Percentiles rank a stretch among this genome's conserved stretches.
Evolutionary conservation across 2,113 vertebrate genomes (phyloP).

Genomic region (Morone saxatilis): DNA sequence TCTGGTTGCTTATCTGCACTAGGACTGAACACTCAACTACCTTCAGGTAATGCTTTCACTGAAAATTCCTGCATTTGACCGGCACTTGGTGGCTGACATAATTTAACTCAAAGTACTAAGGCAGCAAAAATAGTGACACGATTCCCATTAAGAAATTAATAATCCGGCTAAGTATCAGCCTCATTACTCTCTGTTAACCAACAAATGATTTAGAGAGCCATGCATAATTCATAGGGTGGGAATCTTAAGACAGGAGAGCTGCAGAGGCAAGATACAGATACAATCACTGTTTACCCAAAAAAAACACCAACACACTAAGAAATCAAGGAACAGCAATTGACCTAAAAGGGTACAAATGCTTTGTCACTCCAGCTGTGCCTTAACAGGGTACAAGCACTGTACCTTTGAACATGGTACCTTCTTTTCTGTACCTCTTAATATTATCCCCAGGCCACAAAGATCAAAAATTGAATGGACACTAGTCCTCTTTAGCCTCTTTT

Average conservation of each 20-base stretch:
- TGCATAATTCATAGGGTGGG: constrained; percentile 67
- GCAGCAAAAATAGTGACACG: constrained; percentile 25
- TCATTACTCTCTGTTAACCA: constrained; percentile 75
- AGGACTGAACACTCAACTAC: neutral
- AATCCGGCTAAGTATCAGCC: constrained; percentile 47
- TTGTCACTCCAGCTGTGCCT: too few relatives aligned
- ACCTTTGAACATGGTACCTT: too few relatives aligned
- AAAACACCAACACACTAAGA: constrained; percentile 11
- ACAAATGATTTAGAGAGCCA: constrained; percentile 67
- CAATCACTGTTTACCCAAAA: constrained; percentile 55
- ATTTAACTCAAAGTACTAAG: neutral
- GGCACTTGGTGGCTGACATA: neutral
- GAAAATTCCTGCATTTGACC: neutral
- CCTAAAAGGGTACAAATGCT: too few relatives aligned
- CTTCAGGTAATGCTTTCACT: neutral
- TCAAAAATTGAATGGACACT: too few relatives aligned
- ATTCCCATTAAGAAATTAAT: constrained; percentile 61
- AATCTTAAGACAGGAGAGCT: constrained; percentile 45
- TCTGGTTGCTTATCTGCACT: neutral
- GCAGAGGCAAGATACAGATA: constrained; percentile 40
- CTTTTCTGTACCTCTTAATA: too few relatives aligned
- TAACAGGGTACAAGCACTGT: too few relatives aligned
- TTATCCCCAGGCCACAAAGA: too few relatives aligned
- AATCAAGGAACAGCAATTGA: too few relatives aligned
- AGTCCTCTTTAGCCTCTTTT: too few relatives aligned